Conservation (phyloP, 35 echinoderm and acorn worm species). For the Eucidaris tribuloides region DNA sequence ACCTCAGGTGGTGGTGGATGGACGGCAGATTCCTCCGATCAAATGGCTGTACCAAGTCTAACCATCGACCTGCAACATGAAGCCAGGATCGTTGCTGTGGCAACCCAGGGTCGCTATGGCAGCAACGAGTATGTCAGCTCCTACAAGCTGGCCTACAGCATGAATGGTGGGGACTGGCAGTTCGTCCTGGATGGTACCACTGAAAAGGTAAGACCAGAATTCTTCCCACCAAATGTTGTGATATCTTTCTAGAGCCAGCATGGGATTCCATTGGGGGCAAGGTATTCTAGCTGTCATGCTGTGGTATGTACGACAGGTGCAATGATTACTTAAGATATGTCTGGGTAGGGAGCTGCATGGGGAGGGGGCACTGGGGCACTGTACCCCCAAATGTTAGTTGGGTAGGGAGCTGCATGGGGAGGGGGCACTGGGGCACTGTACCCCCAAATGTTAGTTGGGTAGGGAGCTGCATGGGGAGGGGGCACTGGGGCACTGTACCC, state of each 20-base stretch:
- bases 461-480: no score
- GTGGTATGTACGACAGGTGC: no score
- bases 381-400: no score
- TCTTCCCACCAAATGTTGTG: not conserved
- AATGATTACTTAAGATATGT: no score
- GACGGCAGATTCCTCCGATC: slow-evolving; percentile 41
- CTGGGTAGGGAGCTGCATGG: no score
- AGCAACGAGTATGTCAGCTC: slow-evolving; percentile 37
- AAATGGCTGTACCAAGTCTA: slow-evolving; percentile 41
- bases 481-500: no score
- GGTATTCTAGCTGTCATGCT: not conserved
- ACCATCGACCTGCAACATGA: slow-evolving; percentile 54
- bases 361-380: no score
- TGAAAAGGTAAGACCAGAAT: slow-evolving; percentile 41
- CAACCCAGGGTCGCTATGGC: slow-evolving; percentile 63
- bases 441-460: no score
- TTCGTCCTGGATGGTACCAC: slow-evolving; percentile 40
- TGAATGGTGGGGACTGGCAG: slow-evolving; percentile 55
- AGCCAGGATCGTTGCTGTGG: slow-evolving; percentile 58
- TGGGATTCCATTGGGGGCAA: not conserved
- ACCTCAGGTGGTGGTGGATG: slow-evolving; percentile 74
- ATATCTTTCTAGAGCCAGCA: not conserved
- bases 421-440: no score
- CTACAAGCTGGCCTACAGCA: slow-evolving; percentile 54
- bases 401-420: no score